Evolutionary conservation across 1,140 invertebrate genomes (phyloP).

Genomic region (Drosophila obscura): DNA sequence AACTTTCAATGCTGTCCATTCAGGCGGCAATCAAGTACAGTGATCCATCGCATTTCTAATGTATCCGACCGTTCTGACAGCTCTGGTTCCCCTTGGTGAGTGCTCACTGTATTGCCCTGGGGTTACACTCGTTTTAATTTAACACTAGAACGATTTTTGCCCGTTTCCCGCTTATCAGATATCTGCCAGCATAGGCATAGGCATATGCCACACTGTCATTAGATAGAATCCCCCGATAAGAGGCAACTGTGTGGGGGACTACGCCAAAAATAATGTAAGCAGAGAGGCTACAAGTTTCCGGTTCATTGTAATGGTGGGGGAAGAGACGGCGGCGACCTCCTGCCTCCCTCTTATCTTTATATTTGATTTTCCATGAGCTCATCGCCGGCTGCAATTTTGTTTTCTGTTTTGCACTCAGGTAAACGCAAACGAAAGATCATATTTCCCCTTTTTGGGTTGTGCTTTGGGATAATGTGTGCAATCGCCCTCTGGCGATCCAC

Average conservation of each 20-base stretch:
- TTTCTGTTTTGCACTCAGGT: slow-evolving; percentile 38
- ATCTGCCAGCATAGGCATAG: slow-evolving; percentile 16
- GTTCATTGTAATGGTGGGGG: slow-evolving; percentile 14
- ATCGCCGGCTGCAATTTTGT: slow-evolving; percentile 52
- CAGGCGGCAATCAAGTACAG: slow-evolving; percentile 47
- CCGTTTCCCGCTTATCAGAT: slow-evolving; percentile 64
- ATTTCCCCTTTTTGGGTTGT: slow-evolving; percentile 29
- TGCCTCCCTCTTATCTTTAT: slow-evolving; percentile 47
- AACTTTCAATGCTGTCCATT: slow-evolving; percentile 46
- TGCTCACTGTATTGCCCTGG: background rate
- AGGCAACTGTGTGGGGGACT: slow-evolving; percentile 30
- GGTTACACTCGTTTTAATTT: slow-evolving; percentile 54
- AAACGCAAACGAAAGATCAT: slow-evolving; percentile 54
- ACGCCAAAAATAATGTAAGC: slow-evolving; percentile 35
- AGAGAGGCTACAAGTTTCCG: slow-evolving; percentile 39
- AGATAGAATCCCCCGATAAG: slow-evolving; percentile 67
- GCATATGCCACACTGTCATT: slow-evolving; percentile 50
- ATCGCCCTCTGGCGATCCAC: background rate
- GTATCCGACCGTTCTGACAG: too few species aligned
- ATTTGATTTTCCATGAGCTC: slow-evolving; percentile 73
- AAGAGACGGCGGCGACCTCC: too few species aligned
- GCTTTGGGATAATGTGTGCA: slow-evolving; percentile 14
- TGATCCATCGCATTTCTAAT: slow-evolving; percentile 1
- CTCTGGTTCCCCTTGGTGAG: background rate
- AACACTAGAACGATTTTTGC: slow-evolving; percentile 77